These are phyloP conservation scores for Brachionus rotundiformis DNA, from an alignment of 1,140 invertebrate genomes.

Conservation along the genomic window DNA sequence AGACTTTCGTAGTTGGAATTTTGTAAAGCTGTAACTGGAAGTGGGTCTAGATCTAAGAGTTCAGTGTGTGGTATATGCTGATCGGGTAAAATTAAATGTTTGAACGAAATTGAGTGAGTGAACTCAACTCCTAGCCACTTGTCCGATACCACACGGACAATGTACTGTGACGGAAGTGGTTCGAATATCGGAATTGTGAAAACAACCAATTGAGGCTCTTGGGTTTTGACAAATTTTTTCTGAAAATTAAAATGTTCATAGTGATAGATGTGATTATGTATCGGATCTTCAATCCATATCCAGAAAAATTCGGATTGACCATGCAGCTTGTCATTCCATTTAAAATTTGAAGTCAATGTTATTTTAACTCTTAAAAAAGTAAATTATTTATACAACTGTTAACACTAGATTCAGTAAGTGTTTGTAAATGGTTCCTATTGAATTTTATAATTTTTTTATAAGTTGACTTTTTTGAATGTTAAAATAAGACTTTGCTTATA, in stretches of 20 bases:
- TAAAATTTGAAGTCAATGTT: conserved; percentile 79
- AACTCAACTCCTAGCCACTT: conserved; percentile 82
- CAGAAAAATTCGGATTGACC: conserved; percentile 88
- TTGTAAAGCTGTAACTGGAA: conserved; percentile 80
- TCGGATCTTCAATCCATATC: conserved; percentile 96
- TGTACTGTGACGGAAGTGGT: conserved; percentile 86
- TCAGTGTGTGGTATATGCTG: conserved; percentile 91
- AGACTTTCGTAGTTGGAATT: conserved; percentile 75
- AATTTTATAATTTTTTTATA: too few relatives aligned
- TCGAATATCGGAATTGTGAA: conserved; percentile 94
- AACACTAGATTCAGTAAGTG: too few relatives aligned
- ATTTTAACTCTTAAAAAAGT: conserved; percentile 72
- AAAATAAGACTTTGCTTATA: too few relatives aligned
- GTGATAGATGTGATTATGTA: conserved; percentile 90
- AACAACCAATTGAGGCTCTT: conserved; percentile 78
- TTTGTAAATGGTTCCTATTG: too few relatives aligned
- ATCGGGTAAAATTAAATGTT: conserved; percentile 86
- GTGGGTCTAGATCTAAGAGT: conserved; percentile 82
- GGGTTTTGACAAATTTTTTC: conserved; percentile 75
- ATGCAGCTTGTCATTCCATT: conserved; percentile 69
- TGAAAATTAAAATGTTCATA: conserved; percentile 86
- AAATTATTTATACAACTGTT: too few relatives aligned
- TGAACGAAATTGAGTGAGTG: conserved; percentile 76
- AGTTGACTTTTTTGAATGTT: too few relatives aligned
- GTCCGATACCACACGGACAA: conserved; percentile 82